These are phyloP conservation scores for Nesidiocoris tenuis DNA, from an alignment of 2,888 invertebrate genomes.

Conservation along the genomic window DNA sequence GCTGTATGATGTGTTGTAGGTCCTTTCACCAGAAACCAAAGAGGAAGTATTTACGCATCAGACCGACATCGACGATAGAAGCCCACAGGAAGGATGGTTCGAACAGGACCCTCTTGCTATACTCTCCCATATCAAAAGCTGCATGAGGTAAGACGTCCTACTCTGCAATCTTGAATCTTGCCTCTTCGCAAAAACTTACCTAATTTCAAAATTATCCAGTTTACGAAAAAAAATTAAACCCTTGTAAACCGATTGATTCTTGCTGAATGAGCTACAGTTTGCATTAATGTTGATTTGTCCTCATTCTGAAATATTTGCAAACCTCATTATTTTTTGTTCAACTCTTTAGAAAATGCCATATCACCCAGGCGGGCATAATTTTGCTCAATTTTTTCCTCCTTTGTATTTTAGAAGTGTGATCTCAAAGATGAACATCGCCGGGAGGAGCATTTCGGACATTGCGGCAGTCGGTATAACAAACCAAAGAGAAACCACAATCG, in stretches of 20 bases:
- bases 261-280: background rate
- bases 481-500: constrained; percentile 94
- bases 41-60: constrained; percentile 63
- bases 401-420: constrained; percentile 44
- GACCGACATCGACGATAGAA: constrained; percentile 73
- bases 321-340: no score
- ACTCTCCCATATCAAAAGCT: constrained; percentile 72
- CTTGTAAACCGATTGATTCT: no score
- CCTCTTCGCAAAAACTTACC: no score
- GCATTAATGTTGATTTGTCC: background rate
- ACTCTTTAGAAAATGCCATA: no score
- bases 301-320: background rate
- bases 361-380: no score
- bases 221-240: no score
- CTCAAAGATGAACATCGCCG: constrained; percentile 38
- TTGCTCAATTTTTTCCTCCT: no score
- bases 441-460: constrained; percentile 59
- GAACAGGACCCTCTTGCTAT: constrained; percentile 91
- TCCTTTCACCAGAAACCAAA: constrained; percentile 46
- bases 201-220: no score
- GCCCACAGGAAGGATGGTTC: constrained; percentile 94
- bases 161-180: no score
- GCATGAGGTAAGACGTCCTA: constrained; percentile 60
- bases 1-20: constrained; percentile 30
- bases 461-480: constrained; percentile 91